Conservation (phyloP, 1,140 invertebrate genomes). For the Armadillidium nasatum region DNA sequence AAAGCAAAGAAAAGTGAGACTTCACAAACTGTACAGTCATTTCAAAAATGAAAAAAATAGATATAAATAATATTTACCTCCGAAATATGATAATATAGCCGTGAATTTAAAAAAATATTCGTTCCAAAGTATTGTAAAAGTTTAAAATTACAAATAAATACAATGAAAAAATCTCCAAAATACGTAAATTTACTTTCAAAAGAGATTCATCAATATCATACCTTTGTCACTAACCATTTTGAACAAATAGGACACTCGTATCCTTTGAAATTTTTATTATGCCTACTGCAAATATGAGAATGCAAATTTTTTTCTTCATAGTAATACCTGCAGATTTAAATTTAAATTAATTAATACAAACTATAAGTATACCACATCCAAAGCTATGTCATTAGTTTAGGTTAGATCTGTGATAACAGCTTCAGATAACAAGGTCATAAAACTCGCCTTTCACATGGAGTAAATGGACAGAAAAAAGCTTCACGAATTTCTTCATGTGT, state of each 20-base stretch:
- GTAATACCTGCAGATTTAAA: neutral
- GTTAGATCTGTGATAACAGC: neutral
- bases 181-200: neutral
- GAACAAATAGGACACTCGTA: slow-evolving; percentile 11
- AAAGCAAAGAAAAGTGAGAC: too few species aligned
- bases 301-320: slow-evolving; percentile 9
- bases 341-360: too few species aligned
- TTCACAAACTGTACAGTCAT: too few species aligned
- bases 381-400: too few species aligned
- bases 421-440: neutral
- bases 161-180: too few species aligned
- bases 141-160: too few species aligned
- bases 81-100: too few species aligned
- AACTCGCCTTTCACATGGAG: slow-evolving; percentile 12
- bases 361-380: too few species aligned
- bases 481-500: slow-evolving; percentile 8
- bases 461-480: slow-evolving; percentile 20
- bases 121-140: too few species aligned
- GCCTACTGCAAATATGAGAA: slow-evolving; percentile 2
- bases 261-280: slow-evolving; percentile 16
- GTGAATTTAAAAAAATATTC: too few species aligned
- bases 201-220: neutral
- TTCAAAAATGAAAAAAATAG: too few species aligned
- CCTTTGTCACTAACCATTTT: slow-evolving; percentile 17
- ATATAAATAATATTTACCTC: too few species aligned